A percentile compares a stretch with the other conserved stretches of the same genome.
phyloP scores from a whole-genome alignment of 2,113 vertebrate genomes.

The Rana temporaria region DNA sequence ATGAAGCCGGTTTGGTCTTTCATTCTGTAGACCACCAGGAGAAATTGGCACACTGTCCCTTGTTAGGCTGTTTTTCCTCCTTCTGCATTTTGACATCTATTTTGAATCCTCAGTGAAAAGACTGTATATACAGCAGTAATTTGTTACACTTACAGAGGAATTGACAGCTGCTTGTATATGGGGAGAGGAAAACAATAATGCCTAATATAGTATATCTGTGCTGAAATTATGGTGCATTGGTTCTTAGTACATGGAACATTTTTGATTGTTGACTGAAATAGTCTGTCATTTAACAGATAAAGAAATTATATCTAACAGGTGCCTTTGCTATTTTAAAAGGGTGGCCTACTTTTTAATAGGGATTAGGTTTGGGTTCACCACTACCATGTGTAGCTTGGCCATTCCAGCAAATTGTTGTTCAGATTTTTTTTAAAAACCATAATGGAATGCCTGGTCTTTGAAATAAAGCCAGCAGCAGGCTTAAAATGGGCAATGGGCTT shows the following conservation, averaged over 20 bases:
- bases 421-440: too few relatives aligned
- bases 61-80: background rate
- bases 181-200: background rate
- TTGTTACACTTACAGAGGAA: conserved; percentile 2
- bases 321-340: too few relatives aligned
- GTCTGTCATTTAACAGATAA: too few relatives aligned
- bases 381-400: too few relatives aligned
- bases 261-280: too few relatives aligned
- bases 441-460: too few relatives aligned
- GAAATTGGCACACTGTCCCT: background rate
- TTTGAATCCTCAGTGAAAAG: conserved; percentile 1
- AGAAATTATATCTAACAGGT: too few relatives aligned
- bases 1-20: background rate
- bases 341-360: too few relatives aligned
- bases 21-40: background rate
- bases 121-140: background rate
- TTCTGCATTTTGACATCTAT: background rate
- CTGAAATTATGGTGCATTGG: background rate
- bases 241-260: background rate
- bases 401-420: too few relatives aligned
- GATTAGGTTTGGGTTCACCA: too few relatives aligned
- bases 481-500: too few relatives aligned
- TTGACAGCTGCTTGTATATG: background rate
- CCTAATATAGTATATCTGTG: background rate
- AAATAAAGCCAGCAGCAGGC: too few relatives aligned